Percentiles rank a stretch among this genome's conserved stretches.
phyloP scores from a whole-genome alignment of 2,113 vertebrate species.

The Formicarius rufipectus region DNA sequence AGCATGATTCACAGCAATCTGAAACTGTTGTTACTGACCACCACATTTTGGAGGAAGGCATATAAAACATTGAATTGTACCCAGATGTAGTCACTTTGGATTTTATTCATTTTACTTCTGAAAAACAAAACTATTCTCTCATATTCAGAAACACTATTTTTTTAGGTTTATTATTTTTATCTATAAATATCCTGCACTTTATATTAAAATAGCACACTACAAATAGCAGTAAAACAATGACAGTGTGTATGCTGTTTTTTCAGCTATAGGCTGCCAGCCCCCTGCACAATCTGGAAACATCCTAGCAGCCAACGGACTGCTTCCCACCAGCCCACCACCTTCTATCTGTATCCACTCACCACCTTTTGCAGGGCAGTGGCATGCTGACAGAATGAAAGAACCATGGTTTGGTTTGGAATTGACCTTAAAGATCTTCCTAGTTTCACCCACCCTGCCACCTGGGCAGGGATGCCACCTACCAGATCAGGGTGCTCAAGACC shows the following conservation, averaged over 20 bases:
- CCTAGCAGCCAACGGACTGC: background rate
- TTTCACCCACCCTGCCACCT: background rate
- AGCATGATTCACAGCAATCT: slow-evolving; percentile 10
- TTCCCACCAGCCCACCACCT: background rate
- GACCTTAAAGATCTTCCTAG: background rate
- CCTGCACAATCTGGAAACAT: background rate
- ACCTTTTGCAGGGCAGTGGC: background rate
- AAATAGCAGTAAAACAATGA: background rate
- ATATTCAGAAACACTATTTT: background rate
- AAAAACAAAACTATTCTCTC: background rate
- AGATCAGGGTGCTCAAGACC: background rate
- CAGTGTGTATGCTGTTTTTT: background rate
- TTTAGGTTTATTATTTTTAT: background rate
- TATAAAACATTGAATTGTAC: background rate
- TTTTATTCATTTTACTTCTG: background rate
- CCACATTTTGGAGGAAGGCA: background rate
- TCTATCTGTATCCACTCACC: background rate
- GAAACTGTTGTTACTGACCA: background rate
- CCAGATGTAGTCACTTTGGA: background rate
- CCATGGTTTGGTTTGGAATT: background rate
- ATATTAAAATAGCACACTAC: background rate
- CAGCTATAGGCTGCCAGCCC: background rate
- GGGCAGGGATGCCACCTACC: background rate
- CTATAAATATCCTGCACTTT: background rate
- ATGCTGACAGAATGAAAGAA: background rate